Percentiles rank a stretch among this genome's conserved stretches.
phyloP scores from a whole-genome alignment of 2,888 invertebrate species.

The Cantharis flavilabris region DNA sequence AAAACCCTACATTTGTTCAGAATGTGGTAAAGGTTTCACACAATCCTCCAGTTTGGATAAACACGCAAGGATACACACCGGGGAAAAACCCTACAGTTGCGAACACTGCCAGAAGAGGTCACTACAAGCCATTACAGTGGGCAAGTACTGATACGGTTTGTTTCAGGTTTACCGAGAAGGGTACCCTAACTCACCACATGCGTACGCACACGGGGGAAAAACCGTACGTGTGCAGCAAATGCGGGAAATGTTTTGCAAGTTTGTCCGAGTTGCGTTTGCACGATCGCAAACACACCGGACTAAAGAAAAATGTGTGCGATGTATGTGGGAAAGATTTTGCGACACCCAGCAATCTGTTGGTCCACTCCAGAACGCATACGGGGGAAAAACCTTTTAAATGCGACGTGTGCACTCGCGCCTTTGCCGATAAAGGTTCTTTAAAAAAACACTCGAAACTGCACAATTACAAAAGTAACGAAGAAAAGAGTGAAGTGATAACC shows the following conservation, averaged over 20 bases:
- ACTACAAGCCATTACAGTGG: background rate
- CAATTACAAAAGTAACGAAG: background rate
- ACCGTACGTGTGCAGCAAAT: conserved; percentile 39
- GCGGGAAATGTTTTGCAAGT: conserved; percentile 40
- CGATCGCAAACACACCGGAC: conserved; percentile 40
- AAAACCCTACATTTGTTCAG: conserved; percentile 43
- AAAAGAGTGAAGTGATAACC: background rate
- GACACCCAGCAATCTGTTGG: conserved; percentile 40
- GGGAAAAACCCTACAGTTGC: conserved; percentile 40
- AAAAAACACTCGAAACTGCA: conserved; percentile 39
- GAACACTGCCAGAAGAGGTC: conserved; percentile 40
- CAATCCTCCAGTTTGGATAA: conserved; percentile 44
- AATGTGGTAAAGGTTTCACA: conserved; percentile 45
- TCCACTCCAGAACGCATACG: conserved; percentile 44
- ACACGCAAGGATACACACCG: conserved; percentile 41
- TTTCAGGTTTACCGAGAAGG: conserved; percentile 41
- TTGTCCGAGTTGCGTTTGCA: conserved; percentile 40
- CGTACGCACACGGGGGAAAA: conserved; percentile 42
- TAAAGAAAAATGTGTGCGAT: conserved; percentile 40
- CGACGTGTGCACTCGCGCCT: conserved; percentile 32
- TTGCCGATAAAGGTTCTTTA: conserved; percentile 39
- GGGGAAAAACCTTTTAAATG: conserved; percentile 45
- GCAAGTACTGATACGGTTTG: background rate
- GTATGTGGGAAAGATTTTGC: conserved; percentile 44
- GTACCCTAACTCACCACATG: conserved; percentile 39